Percentiles rank a stretch among this genome's conserved stretches.
Conservation (phyloP, 2,888 invertebrate genomes). For the Melieria omissa region DNA sequence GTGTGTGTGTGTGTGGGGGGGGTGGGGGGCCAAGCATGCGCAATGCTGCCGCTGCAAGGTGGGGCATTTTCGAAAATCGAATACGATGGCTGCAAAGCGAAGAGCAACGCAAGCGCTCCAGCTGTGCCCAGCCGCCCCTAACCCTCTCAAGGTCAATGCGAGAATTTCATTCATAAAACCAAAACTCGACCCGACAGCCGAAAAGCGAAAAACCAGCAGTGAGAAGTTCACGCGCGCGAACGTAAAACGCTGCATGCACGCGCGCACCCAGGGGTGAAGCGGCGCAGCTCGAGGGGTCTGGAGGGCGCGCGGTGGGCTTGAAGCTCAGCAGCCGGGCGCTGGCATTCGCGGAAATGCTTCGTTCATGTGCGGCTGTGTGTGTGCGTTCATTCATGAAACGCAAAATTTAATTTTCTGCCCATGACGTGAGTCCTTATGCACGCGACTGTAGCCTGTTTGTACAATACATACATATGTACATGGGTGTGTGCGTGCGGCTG, state of each 20-base stretch:
- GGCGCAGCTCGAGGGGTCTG: too few species aligned
- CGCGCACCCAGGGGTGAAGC: neutral
- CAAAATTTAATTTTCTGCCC: too few species aligned
- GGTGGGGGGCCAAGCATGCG: conserved; percentile 5
- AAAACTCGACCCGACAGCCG: conserved; percentile 1
- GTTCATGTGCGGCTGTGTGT: too few species aligned
- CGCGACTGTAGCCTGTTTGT: neutral
- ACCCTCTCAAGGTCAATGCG: conserved; percentile 31
- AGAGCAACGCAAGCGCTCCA: conserved; percentile 14
- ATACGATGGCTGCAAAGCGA: conserved; percentile 27
- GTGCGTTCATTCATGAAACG: too few species aligned
- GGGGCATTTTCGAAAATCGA: conserved; percentile 15
- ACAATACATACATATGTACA: neutral
- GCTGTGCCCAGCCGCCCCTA: conserved; percentile 27
- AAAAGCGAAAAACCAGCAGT: conserved; percentile 2
- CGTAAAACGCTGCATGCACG: conserved; percentile 3
- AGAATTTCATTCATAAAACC: conserved; percentile 58
- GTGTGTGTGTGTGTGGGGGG: too few species aligned
- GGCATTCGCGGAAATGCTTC: too few species aligned
- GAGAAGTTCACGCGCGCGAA: neutral
- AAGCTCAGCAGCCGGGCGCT: too few species aligned
- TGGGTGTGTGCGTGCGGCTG: neutral
- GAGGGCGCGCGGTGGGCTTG: too few species aligned
- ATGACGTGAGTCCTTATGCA: neutral
- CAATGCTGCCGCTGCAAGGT: neutral